Evolutionary conservation across 2,113 vertebrate genomes (phyloP).

Genomic region (Salvator merianae): DNA sequence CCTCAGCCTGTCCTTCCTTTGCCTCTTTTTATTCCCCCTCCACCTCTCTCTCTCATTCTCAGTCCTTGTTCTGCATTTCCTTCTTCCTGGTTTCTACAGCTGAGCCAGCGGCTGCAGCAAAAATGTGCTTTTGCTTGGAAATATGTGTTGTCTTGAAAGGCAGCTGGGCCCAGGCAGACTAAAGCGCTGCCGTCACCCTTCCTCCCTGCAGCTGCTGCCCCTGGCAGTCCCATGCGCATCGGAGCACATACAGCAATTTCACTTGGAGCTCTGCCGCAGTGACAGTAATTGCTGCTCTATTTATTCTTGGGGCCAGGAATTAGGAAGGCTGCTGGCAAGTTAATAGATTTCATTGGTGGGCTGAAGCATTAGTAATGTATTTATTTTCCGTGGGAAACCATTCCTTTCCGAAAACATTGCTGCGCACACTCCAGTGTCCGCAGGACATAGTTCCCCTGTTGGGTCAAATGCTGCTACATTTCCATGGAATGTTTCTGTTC

Average conservation of each 20-base stretch:
- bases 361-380: background rate
- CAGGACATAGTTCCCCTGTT: background rate
- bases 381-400: background rate
- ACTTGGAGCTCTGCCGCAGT: too few species aligned
- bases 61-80: background rate
- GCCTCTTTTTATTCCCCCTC: background rate
- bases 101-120: background rate
- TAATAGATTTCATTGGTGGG: background rate
- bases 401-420: background rate
- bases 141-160: background rate
- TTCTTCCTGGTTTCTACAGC: background rate
- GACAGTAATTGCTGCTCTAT: background rate
- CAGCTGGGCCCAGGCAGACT: background rate
- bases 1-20: background rate
- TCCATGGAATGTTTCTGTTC: background rate
- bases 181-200: background rate
- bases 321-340: background rate
- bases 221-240: background rate
- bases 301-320: background rate
- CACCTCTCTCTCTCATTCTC: too few species aligned
- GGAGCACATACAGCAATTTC: background rate
- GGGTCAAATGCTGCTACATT: background rate
- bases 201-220: background rate
- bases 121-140: background rate
- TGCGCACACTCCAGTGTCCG: background rate